Percentiles rank a stretch among this genome's conserved stretches.
Evolutionary conservation across 2,888 invertebrate species (phyloP).

Genomic region (Drosophila monieri): DNA sequence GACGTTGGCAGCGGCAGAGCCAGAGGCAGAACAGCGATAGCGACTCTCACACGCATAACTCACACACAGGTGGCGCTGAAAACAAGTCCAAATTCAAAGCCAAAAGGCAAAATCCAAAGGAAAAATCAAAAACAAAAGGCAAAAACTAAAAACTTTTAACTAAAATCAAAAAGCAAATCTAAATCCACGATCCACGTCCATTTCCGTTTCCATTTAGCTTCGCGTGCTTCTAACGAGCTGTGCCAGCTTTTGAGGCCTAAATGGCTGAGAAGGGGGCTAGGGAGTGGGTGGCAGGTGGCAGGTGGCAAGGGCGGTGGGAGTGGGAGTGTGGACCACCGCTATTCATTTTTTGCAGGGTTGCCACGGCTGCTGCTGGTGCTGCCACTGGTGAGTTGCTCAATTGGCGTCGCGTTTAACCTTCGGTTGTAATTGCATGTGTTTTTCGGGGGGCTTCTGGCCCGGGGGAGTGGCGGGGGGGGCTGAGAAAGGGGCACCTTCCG

Average conservation of each 20-base stretch:
- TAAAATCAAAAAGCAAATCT: constrained; percentile 4
- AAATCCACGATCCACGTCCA: constrained; percentile 35
- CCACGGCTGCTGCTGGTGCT: constrained; percentile 18
- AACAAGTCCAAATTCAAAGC: constrained; percentile 11
- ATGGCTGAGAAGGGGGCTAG: constrained; percentile 30
- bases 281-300: not conserved
- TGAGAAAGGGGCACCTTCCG: constrained; percentile 27
- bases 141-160: constrained; percentile 1
- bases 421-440: constrained; percentile 37
- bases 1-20: constrained; percentile 11
- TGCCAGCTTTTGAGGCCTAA: constrained; percentile 54
- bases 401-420: constrained; percentile 47
- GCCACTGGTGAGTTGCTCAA: constrained; percentile 31
- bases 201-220: constrained; percentile 59
- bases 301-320: constrained; percentile 1
- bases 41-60: constrained; percentile 27
- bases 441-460: not conserved
- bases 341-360: constrained; percentile 30
- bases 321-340: constrained; percentile 1
- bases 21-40: too few relatives aligned
- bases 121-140: not conserved
- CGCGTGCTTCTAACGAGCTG: constrained; percentile 67
- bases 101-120: not conserved
- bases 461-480: not conserved
- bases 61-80: constrained; percentile 54